These are phyloP conservation scores for Dryobates pubescens DNA, from an alignment of 2,797 vertebrate genomes.

Conservation along the genomic window DNA sequence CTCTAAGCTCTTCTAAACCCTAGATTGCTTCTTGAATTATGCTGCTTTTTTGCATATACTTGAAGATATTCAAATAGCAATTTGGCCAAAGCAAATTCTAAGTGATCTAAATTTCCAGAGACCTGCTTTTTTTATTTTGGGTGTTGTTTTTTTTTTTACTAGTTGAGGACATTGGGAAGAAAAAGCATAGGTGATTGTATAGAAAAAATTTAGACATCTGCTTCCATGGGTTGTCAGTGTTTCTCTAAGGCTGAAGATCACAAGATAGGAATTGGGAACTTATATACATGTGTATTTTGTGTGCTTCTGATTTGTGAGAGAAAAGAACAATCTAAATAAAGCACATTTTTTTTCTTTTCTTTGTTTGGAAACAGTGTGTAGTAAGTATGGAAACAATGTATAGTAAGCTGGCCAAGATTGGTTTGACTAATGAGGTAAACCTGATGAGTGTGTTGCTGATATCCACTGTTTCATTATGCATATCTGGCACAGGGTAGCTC, in stretches of 20 bases:
- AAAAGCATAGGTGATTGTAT: slow-evolving; percentile 58
- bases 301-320: neutral
- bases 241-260: slow-evolving; percentile 3
- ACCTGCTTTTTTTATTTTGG: slow-evolving; percentile 60
- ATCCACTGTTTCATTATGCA: rapidly evolving
- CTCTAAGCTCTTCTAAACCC: slow-evolving; percentile 27
- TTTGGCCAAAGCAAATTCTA: slow-evolving; percentile 66
- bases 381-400: too few relatives aligned
- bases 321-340: neutral
- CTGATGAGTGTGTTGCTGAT: neutral
- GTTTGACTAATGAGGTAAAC: neutral
- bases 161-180: slow-evolving; percentile 49
- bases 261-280: slow-evolving; percentile 27
- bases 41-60: slow-evolving; percentile 68
- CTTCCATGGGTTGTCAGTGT: neutral
- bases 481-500: neutral
- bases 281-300: neutral
- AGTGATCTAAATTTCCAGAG: slow-evolving; percentile 65
- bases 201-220: neutral
- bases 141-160: slow-evolving; percentile 9
- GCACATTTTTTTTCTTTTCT: neutral
- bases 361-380: neutral
- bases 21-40: slow-evolving; percentile 56
- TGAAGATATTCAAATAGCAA: slow-evolving; percentile 68
- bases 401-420: neutral